Base-by-base conservation (phyloP, 2,888 invertebrate genomes). In the Micropterix aruncella region DNA sequence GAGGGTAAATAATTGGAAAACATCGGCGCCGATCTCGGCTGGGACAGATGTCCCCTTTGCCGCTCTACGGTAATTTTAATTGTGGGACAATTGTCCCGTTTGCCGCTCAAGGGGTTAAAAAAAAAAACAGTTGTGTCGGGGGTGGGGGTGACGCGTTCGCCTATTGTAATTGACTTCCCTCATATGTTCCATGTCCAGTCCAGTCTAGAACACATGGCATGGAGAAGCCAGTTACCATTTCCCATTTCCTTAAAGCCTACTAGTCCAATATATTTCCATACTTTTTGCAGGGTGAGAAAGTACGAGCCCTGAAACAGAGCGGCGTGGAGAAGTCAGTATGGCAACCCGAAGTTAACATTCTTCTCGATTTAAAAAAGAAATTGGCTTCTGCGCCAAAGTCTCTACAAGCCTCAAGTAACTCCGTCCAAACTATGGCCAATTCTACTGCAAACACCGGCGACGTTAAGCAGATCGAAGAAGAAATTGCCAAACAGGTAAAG, bases 301-400 rank as follows among this genome's bases (percentile, higher is more conserved):
- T 93, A 0, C 73, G 92, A 40, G 68, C 79, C 46, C 57, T 92
- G 16, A 93, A 94, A 62, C 65, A 80, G 1, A 73, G 77, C 3
- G 87, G 83, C 38, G 80, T 79, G 45, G 80, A 82, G 50, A 92
- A 91, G 60, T 55, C 75, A 0, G 75, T 78, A 0, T 83, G 87
- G 77, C 81, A 86, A 56, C 83, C 83, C 1, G 85, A 88, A 60
- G 84, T 93, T 0, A 72, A 74, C 16, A 76, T 75, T 50, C 66
- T 93, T 40, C 57, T 91, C 15, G 74, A 77, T 2, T 62, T 92
- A n/a, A 93, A 93, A 63, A 76, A 78, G 50, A 74, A 80, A 56
- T 63, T 90, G 12, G 60, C 71, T 0, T 50, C 54, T 0, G 59
- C 57, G 4, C 57, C 56, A 19, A 14, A 37, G 18, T 19, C 36